Evolutionary conservation across 23 tunicate genomes (phyloP).

Genomic region (Halocynthia roretzi): DNA sequence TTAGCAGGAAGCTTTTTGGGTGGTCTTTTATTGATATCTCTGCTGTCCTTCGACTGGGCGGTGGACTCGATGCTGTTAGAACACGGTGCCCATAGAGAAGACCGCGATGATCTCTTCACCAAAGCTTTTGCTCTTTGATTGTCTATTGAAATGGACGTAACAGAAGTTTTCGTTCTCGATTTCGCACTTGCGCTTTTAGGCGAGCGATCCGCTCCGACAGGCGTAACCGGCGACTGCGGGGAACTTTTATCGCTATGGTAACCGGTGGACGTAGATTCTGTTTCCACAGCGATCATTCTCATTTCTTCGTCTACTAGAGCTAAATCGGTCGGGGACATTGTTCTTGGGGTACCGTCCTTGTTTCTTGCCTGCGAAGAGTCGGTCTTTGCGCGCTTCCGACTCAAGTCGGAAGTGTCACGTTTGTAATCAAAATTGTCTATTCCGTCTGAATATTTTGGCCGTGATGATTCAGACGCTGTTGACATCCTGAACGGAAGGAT

Average conservation of each 20-base stretch:
- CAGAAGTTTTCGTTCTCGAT: no score
- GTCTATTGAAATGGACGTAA: no score
- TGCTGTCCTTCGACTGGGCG: neutral
- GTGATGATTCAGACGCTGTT: neutral
- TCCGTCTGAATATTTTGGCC: neutral
- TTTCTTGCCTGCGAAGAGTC: conserved; percentile 16
- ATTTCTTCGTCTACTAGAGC: conserved; percentile 52
- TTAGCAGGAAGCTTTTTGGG: neutral
- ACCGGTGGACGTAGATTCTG: conserved; percentile 55
- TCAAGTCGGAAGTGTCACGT: conserved; percentile 21
- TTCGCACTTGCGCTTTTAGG: neutral
- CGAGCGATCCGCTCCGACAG: neutral
- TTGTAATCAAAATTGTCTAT: neutral
- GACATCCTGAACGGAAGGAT: neutral
- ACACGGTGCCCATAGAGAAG: conserved; percentile 7
- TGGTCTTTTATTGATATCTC: no score
- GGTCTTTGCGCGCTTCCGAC: conserved; percentile 45
- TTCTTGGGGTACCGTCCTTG: neutral
- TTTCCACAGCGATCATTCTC: conserved; percentile 37
- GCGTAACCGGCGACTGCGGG: conserved; percentile 28
- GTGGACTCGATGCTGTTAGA: neutral
- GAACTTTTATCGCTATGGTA: conserved; percentile 43
- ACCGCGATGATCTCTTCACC: no score
- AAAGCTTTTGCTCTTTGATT: no score
- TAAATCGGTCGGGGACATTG: neutral